phyloP scores from a whole-genome alignment of 1,140 invertebrate species.

The Drosophila murphyi region DNA sequence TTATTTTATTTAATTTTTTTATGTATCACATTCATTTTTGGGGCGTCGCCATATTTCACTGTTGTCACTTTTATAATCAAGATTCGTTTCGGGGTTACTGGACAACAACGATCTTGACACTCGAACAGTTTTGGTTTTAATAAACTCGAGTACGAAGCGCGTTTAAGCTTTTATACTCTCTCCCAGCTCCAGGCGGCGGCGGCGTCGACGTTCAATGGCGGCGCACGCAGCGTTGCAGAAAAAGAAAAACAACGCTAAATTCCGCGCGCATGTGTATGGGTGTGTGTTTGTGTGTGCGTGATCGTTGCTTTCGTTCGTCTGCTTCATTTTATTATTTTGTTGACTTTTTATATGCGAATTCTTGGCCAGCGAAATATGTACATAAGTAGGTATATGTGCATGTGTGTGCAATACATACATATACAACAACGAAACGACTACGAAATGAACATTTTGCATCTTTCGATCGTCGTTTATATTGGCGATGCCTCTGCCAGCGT shows the following conservation, averaged over 20 bases:
- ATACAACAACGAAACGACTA: conserved; percentile 61
- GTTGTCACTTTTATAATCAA: conserved; percentile 16
- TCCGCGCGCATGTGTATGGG: conserved; percentile 24
- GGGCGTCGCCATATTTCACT: conserved; percentile 38
- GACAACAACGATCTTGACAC: conserved; percentile 70
- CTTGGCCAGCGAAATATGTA: conserved; percentile 60
- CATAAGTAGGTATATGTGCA: too few species aligned
- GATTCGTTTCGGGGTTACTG: background rate
- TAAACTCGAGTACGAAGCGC: conserved; percentile 83
- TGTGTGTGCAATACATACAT: conserved; percentile 32
- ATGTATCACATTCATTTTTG: conserved; percentile 55
- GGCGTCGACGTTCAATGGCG: conserved; percentile 58
- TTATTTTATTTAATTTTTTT: conserved; percentile 34
- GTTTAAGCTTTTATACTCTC: conserved; percentile 84
- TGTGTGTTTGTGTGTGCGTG: conserved; percentile 41
- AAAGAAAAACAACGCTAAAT: conserved; percentile 31
- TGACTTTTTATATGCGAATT: conserved; percentile 73
- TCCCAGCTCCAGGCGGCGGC: background rate
- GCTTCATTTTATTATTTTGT: conserved; percentile 81
- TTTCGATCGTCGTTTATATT: conserved; percentile 78
- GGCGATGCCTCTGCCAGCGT: conserved; percentile 46
- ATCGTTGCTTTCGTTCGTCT: conserved; percentile 70
- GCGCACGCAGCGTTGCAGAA: conserved; percentile 47
- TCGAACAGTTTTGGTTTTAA: conserved; percentile 83
- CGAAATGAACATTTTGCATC: conserved; percentile 80